Conservation (phyloP, 2,113 vertebrate genomes). For the Rhinichthys klamathensis region DNA sequence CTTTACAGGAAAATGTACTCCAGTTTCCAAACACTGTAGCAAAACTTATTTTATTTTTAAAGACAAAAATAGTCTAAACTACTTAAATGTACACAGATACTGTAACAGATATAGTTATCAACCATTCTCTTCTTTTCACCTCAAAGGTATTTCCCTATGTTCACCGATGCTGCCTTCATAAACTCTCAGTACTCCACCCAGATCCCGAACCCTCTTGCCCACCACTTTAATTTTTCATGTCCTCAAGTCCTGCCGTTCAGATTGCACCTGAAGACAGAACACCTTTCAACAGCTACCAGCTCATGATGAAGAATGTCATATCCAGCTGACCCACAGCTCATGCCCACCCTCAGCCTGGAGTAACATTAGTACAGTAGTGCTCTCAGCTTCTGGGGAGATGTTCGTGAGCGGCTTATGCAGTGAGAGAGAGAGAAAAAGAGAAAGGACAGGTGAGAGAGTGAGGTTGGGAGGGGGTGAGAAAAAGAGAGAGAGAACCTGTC, state of each 20-base stretch:
- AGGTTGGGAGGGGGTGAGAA: constrained; percentile 32
- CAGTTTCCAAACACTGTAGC: no score
- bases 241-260: constrained; percentile 13
- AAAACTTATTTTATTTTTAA: background rate
- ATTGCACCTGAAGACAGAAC: constrained; percentile 31
- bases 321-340: constrained; percentile 42
- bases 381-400: constrained; percentile 42
- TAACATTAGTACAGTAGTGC: constrained; percentile 55
- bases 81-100: background rate
- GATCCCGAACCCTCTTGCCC: background rate
- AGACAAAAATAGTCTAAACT: background rate
- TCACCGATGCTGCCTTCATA: background rate
- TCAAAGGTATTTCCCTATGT: background rate
- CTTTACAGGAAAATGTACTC: no score
- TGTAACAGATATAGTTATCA: background rate
- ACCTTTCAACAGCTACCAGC: constrained; percentile 42
- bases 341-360: constrained; percentile 36
- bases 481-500: constrained; percentile 57
- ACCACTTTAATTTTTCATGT: constrained; percentile 39
- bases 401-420: constrained; percentile 14
- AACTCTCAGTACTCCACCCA: background rate
- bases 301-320: constrained; percentile 55
- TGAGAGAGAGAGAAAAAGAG: constrained; percentile 32
- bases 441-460: constrained; percentile 48
- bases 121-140: background rate